These are phyloP conservation scores for Apodemus sylvaticus DNA, from an alignment of 2,113 vertebrate genomes.

Conservation along the genomic window DNA sequence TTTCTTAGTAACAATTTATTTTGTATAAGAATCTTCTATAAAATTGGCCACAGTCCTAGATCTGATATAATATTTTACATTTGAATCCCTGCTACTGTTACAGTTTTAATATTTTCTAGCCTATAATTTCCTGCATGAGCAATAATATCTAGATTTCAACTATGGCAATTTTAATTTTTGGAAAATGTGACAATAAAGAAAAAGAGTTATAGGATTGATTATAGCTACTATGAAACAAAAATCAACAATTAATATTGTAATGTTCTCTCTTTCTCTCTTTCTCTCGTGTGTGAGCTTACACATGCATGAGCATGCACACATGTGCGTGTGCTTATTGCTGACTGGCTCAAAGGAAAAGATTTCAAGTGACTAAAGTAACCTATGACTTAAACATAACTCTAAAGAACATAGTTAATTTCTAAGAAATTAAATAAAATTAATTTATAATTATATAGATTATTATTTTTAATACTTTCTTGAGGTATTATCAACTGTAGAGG, in stretches of 20 bases:
- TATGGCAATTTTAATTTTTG: not conserved
- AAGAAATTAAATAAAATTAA: not conserved
- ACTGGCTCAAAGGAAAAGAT: not conserved
- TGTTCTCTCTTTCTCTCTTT: not conserved
- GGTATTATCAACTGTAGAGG: no score
- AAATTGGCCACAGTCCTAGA: not conserved
- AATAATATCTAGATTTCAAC: not conserved
- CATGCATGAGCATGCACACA: no score
- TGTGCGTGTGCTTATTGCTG: not conserved
- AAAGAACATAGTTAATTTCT: slow-evolving; percentile 14
- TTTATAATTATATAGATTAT: not conserved
- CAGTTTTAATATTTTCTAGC: not conserved
- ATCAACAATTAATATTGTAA: not conserved
- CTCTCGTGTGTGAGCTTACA: not conserved
- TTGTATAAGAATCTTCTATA: not conserved
- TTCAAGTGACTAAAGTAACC: not conserved
- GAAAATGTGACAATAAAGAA: not conserved
- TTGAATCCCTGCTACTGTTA: not conserved
- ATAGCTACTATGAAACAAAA: not conserved
- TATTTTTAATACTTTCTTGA: slow-evolving; percentile 21
- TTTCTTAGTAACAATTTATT: not conserved
- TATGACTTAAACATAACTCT: slow-evolving; percentile 3
- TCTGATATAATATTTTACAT: not conserved
- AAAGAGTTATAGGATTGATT: not conserved
- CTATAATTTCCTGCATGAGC: not conserved